phyloP scores from a whole-genome alignment of 2,113 vertebrate species.

The Grammomys dolichurus region DNA sequence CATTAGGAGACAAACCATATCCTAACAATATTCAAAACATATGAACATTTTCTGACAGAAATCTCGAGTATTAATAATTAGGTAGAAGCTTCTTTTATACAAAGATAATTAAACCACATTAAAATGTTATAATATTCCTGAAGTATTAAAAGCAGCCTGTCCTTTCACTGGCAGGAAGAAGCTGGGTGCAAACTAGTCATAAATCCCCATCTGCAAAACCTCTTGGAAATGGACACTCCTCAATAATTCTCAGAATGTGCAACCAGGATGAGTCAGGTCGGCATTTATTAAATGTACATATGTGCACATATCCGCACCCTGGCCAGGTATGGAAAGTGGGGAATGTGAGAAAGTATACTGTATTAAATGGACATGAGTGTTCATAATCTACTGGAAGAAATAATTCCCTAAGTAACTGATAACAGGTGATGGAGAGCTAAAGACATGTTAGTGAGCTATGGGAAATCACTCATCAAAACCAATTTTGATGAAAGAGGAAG shows the following conservation, averaged over 20 bases:
- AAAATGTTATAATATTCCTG: not conserved
- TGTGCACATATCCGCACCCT: not conserved
- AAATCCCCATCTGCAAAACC: constrained; percentile 22
- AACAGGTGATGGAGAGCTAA: constrained; percentile 24
- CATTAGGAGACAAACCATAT: not conserved
- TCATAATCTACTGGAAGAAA: constrained; percentile 8
- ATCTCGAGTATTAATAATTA: not conserved
- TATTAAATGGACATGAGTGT: not conserved
- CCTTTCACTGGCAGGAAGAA: not conserved
- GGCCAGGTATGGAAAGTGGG: not conserved
- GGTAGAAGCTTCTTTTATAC: not conserved
- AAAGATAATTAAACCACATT: not conserved
- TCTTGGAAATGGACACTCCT: not conserved
- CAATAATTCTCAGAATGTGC: constrained; percentile 32
- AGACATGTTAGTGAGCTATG: not conserved
- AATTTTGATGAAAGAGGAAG: constrained; percentile 31
- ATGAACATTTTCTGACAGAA: not conserved
- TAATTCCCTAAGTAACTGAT: not conserved
- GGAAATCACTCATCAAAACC: constrained; percentile 7
- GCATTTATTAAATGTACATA: not conserved
- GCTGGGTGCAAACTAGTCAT: not conserved
- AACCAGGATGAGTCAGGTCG: constrained; percentile 25
- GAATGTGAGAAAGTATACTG: not conserved
- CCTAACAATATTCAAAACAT: not conserved
- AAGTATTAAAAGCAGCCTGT: not conserved